Evolutionary conservation across 2,888 invertebrate genomes (phyloP), one percentile per base, ranked within the genome.

Genomic region (Lithophane semibrunnea): DNA sequence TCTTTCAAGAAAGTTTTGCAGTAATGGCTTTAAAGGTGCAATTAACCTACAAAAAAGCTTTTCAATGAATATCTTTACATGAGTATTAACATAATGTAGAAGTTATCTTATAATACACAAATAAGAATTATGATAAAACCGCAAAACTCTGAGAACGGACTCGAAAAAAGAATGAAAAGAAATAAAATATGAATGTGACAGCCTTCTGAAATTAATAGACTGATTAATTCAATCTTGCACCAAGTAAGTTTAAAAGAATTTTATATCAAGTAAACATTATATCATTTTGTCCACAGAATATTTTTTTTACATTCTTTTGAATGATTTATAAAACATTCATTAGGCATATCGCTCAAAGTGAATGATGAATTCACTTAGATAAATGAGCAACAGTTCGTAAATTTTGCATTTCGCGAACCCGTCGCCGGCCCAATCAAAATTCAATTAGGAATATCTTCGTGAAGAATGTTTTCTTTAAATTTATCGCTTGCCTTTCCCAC

Each of bases 341-440:
- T 92, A 92, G 83, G 84, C 86, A 87, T 92, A 92, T 92, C 91
- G 80, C 83, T 76, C 65, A 70, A 73, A 87, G 80, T 85, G 88
- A 82, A 89, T 92, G 91, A 90, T 88, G 82, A 81, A 91, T 92
- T 86, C 65, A 77, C 63, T 76, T 72, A 86, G 93, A 93, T 93
- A 92, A 87, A 68, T 71, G 76, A 79, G 81, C 80, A 90, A 84
- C 92, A 90, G 88, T 87, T 88, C 83, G 88, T 91, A 91, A 90
- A 91, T 90, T 89, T 86, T 77, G 65, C 79, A 70, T 77, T 78
- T 84, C 66, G 67, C 49, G 79, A 80, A 77, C 78, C 84, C 80
- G 79, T 82, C 81, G 75, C 56, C 21, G 71, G 68, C 67, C 81
- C 79, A 77, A 87, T 88, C 82, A 75, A 77, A 88, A 86, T 86